These are phyloP conservation scores for Nesogale talazaci DNA, from an alignment of 2,113 vertebrate genomes.

Conservation along the genomic window DNA sequence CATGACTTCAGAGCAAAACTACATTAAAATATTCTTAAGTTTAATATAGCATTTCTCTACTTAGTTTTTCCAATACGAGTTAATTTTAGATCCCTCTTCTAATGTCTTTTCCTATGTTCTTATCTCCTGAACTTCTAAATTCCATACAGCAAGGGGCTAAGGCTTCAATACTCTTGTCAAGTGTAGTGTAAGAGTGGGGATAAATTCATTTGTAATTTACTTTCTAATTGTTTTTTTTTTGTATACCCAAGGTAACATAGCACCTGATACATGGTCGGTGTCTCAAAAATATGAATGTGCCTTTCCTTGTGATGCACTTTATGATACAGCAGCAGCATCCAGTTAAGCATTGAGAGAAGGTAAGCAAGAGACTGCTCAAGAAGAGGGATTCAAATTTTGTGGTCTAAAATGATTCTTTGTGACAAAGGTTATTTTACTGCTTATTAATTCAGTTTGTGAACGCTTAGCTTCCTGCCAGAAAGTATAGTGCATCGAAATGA, in stretches of 20 bases:
- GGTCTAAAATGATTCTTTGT: neutral
- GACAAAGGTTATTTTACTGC: neutral
- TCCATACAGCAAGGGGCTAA: neutral
- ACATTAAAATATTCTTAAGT: neutral
- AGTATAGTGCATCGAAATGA: neutral
- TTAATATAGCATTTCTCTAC: neutral
- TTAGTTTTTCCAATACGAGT: neutral
- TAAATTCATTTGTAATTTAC: neutral
- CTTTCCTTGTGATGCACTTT: neutral
- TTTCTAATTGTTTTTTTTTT: neutral
- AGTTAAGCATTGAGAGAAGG: neutral
- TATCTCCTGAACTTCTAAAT: neutral
- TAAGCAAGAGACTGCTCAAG: neutral
- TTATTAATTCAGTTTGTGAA: neutral
- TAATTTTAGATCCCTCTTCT: neutral
- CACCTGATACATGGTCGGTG: no score
- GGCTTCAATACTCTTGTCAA: neutral
- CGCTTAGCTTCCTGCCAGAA: neutral
- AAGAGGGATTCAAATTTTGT: neutral
- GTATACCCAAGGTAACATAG: neutral
- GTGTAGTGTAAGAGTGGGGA: neutral
- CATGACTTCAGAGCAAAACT: no score
- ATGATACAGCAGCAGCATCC: neutral
- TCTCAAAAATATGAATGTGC: neutral
- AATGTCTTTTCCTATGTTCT: neutral